Evolutionary conservation across 2,113 vertebrate genomes (phyloP).

Genomic region (Dasyprocta punctata): DNA sequence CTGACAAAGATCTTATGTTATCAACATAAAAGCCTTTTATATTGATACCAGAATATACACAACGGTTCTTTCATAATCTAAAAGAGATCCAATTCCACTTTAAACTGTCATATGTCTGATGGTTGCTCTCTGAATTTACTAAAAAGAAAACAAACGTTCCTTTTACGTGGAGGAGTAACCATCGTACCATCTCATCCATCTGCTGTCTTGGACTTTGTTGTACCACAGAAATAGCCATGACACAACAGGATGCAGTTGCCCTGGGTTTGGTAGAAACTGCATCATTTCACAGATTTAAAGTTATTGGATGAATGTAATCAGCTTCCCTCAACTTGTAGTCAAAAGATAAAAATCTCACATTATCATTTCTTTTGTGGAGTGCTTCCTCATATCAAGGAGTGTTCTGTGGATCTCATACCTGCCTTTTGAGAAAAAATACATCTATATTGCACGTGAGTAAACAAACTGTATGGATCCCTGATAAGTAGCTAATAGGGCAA

Average conservation of each 20-base stretch:
- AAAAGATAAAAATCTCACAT: not conserved
- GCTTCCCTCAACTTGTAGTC: not conserved
- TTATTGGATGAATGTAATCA: not conserved
- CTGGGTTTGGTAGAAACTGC: not conserved
- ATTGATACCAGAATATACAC: constrained; percentile 1
- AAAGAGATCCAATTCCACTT: not conserved
- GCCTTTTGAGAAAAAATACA: not conserved
- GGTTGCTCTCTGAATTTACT: constrained; percentile 32
- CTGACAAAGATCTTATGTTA: constrained; percentile 7
- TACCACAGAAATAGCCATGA: not conserved
- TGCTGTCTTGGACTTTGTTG: not conserved
- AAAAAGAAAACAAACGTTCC: constrained; percentile 31
- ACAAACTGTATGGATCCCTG: not conserved
- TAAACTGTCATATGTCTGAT: not conserved
- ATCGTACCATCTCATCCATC: not conserved
- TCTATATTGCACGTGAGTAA: not conserved
- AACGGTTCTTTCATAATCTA: constrained; percentile 16
- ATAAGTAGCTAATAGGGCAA: not conserved
- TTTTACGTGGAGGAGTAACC: constrained; percentile 30
- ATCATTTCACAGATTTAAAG: not conserved
- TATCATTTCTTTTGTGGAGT: not conserved
- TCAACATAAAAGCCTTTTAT: not conserved
- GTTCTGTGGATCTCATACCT: no score
- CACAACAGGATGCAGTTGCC: not conserved
- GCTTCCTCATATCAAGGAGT: not conserved